A percentile compares a stretch with the other conserved stretches of the same genome.
Evolutionary conservation across 2,888 invertebrate species (phyloP).

Genomic region (Trissolcus japonicus): DNA sequence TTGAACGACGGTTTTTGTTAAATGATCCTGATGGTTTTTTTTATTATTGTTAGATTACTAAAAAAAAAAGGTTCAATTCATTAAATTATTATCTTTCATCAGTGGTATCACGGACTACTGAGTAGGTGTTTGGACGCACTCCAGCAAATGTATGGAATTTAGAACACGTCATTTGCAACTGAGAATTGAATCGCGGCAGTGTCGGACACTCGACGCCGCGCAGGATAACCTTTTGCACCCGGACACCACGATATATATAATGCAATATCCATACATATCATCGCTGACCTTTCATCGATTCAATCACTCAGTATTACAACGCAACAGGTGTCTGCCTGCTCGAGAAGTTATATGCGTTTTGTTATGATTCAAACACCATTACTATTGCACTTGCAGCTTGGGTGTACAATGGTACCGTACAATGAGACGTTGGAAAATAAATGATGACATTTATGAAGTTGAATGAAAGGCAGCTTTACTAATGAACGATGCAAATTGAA

Average conservation of each 20-base stretch:
- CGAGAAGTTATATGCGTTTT: slow-evolving; percentile 18
- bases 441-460: slow-evolving; percentile 4
- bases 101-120: slow-evolving; percentile 10
- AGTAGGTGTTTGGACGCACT: slow-evolving; percentile 45
- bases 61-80: neutral
- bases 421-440: neutral
- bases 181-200: slow-evolving; percentile 38
- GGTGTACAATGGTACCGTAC: neutral
- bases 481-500: neutral
- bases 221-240: slow-evolving; percentile 53
- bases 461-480: neutral
- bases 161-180: slow-evolving; percentile 50
- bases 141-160: slow-evolving; percentile 46
- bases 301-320: slow-evolving; percentile 33
- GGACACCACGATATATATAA: slow-evolving; percentile 39
- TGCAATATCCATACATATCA: slow-evolving; percentile 37
- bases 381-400: slow-evolving; percentile 16
- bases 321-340: slow-evolving; percentile 75
- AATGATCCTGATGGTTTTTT: too few relatives aligned
- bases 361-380: slow-evolving; percentile 19
- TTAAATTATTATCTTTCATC: slow-evolving; percentile 14
- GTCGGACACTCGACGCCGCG: slow-evolving; percentile 29
- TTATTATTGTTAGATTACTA: too few relatives aligned
- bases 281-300: slow-evolving; percentile 50
- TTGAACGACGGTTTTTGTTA: too few relatives aligned